Base-by-base conservation (phyloP, 2,888 invertebrate species). In the Cyrtodaria siliqua region DNA sequence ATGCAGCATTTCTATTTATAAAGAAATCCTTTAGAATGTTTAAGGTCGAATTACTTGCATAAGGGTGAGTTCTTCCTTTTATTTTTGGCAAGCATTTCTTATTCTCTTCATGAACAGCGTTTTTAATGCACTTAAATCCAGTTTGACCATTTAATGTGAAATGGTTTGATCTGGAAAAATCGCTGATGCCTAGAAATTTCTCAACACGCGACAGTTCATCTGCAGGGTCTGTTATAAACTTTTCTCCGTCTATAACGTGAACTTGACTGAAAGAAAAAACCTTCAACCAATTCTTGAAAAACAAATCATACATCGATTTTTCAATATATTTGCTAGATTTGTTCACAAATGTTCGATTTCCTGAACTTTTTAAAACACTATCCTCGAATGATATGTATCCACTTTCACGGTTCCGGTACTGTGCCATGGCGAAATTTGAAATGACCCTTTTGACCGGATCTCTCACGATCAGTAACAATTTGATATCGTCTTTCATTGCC, bases 401-500 rank as follows among this genome's bases (percentile, higher is more conserved):
- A n/a, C 57, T 23, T n/a, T 57, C 67, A 4, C 67, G 9, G 2
- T 52, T 40, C n/a, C 67, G 29, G 24, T 67, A 57, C 38, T 67
- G 44, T 3, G 67, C 57, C 67, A 67, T 67, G 9, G 67, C 67
- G 50, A 67, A 67, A 24, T 67, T 67, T 12, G 67, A 67, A 18
- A 67, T 33, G 1, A 59, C 49, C 23, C 67, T 33, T 3, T 29
- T 29, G 3, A 67, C 59, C 16, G 67, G 67, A 27, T 67, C 52
- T 12, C 67, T 24, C n/a, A 67, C 59, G 2, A 67, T 59, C 18
- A 67, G 4, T 2, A 67, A 20, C 8, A 67, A 24, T 42, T 67
- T 67, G 20, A 67, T 47, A n/a, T 20, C 27, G n/a, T n/a, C 14
- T 12, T 52, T 50, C 50, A 52, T 40, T 16, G 9, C 4, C 16